These are phyloP conservation scores for Aselliscus stoliczkanus DNA, from an alignment of 2,797 vertebrate genomes.

Conservation along the genomic window DNA sequence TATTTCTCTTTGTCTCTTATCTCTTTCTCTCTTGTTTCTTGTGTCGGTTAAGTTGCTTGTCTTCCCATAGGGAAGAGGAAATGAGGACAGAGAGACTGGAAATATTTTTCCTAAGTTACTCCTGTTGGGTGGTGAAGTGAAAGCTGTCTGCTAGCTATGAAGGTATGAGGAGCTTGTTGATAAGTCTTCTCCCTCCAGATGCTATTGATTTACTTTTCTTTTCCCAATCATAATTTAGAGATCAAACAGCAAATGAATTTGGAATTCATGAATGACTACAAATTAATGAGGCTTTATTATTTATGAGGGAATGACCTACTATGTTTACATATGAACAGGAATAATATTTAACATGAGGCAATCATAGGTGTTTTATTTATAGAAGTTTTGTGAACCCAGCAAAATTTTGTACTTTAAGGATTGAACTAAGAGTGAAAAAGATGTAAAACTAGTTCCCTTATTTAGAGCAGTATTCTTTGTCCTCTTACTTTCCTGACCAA, in stretches of 20 bases:
- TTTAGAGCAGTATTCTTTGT: background rate
- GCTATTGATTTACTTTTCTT: background rate
- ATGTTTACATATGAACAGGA: background rate
- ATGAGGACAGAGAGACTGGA: background rate
- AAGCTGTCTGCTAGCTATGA: background rate
- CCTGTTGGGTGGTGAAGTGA: background rate
- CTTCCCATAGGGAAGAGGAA: background rate
- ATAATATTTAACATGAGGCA: background rate
- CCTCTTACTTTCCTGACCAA: background rate
- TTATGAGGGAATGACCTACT: background rate
- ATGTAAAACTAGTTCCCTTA: background rate
- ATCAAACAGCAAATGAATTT: background rate
- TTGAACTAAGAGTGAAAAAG: background rate
- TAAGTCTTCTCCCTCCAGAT: background rate
- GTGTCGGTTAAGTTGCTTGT: background rate
- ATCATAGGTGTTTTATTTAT: background rate
- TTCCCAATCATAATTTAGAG: background rate
- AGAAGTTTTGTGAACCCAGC: background rate
- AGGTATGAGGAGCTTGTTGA: background rate
- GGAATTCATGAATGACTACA: background rate
- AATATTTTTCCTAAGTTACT: background rate
- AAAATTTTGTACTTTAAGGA: background rate
- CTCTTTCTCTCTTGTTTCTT: background rate
- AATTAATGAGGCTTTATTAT: background rate
- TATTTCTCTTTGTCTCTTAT: background rate